Base-by-base conservation (phyloP, 1,140 invertebrate genomes). In the Leptinotarsa undecemlineata region DNA sequence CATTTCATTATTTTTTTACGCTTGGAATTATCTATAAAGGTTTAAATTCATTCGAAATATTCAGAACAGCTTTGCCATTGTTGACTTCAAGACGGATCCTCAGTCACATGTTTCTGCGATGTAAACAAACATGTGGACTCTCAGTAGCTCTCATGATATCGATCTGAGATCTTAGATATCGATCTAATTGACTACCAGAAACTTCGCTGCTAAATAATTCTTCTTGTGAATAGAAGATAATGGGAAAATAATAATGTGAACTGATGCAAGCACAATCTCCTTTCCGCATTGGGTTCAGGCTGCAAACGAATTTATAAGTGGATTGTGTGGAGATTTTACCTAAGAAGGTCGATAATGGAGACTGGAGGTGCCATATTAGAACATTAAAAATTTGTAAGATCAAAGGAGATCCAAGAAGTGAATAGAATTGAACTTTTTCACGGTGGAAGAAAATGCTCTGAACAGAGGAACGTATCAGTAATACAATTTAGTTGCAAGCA, bases 271-370 rank as follows among this genome's bases (percentile, higher is more conserved):
- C 23, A 15, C 19, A 69, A 69, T 21, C 23, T 17, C 48, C 19
- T 48, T 69, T 69, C 33, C 33, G 19, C 11, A 51, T 69, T 69
- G 48, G 17, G 68, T 21, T 48, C 13, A 69, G 14, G 33, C 19
- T 48, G 69, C 23, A 13, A 73, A 68, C 64, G 48, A 68, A 73
- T 73, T 73, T 73, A 73, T 73, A 70, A 74, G 73, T 67, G 69
- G 62, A 74, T 74, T 74, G 67, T 63, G 73, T 20, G 63, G 63
- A 6, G 17, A 64, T 64, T 64, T 23, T 64, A 20, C 63, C 63
- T 57, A 57, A 57, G 51, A 57, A 57, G 51, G 51, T 15, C n/a
- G 51, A 57, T 57, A 57, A n/a, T 57, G 6, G 51, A 57, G 51
- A 57, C 15, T 57, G n/a, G 51, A 57, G 51, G 51, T 57, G 51